Percentiles rank a stretch among this genome's conserved stretches.
Evolutionary conservation across 1,140 invertebrate species (phyloP).

Genomic region (Daktulosphaira vitifoliae): DNA sequence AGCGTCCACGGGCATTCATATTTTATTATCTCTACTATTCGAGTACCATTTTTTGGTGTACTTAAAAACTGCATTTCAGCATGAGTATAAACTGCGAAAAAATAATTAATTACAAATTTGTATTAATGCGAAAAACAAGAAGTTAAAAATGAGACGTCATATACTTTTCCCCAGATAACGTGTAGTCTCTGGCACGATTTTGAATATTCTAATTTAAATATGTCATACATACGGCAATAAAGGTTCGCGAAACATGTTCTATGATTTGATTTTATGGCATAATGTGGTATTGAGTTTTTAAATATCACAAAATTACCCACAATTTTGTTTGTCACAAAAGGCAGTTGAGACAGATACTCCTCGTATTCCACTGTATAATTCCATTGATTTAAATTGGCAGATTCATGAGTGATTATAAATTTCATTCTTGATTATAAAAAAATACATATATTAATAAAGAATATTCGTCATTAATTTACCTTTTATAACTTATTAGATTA

Average conservation of each 20-base stretch:
- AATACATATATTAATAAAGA: no score
- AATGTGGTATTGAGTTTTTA: constrained; percentile 44
- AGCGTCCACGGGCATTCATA: constrained; percentile 56
- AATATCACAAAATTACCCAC: constrained; percentile 52
- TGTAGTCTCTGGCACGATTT: no score
- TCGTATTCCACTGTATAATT: constrained; percentile 58
- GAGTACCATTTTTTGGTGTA: constrained; percentile 44
- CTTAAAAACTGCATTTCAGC: constrained; percentile 48
- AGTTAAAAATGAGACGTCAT: no score
- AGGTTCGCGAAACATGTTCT: constrained; percentile 51
- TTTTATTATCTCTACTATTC: constrained; percentile 50
- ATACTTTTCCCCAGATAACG: no score
- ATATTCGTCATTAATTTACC: no score
- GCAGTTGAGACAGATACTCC: constrained; percentile 55
- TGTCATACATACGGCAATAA: constrained; percentile 53
- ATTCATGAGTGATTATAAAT: constrained; percentile 54
- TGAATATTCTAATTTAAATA: no score
- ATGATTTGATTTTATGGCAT: constrained; percentile 54
- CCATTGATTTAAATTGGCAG: constrained; percentile 59
- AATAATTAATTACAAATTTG: no score
- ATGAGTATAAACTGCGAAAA: background rate
- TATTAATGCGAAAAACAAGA: no score
- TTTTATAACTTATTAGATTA: no score
- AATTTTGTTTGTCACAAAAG: constrained; percentile 51
- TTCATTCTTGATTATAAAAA: constrained; percentile 50